phyloP scores from a whole-genome alignment of 30 jellyfish, hydroid and myxozoan species.

The Rhopilema esculentum region DNA sequence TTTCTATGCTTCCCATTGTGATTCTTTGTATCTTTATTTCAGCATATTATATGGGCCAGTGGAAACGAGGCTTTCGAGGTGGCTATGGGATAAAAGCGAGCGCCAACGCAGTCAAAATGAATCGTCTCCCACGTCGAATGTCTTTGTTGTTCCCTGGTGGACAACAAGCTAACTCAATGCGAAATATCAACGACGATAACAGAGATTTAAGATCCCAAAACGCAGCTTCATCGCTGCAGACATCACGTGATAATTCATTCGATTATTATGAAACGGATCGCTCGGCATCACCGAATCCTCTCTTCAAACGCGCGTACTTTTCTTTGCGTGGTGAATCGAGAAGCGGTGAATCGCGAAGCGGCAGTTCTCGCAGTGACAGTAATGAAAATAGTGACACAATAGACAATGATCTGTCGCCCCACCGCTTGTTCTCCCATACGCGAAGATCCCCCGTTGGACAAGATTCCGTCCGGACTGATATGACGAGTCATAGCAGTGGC shows the following conservation, averaged over 20 bases:
- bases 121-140: conserved; percentile 37
- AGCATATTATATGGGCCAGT: conserved; percentile 97
- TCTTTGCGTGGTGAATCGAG: conserved; percentile 24
- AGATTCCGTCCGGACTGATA: conserved; percentile 72
- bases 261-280: conserved; percentile 61
- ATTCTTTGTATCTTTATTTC: neutral
- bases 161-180: neutral
- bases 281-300: conserved; percentile 47
- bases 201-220: neutral
- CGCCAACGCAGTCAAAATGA: conserved; percentile 58
- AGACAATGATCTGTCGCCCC: conserved; percentile 46
- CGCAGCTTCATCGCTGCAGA: conserved; percentile 11
- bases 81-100: conserved; percentile 93
- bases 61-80: conserved; percentile 95
- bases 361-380: conserved; percentile 62
- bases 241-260: conserved; percentile 64
- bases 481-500: conserved; percentile 85
- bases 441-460: conserved; percentile 62
- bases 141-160: neutral
- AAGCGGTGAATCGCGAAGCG: conserved; percentile 48
- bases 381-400: conserved; percentile 44
- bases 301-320: conserved; percentile 38
- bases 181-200: neutral
- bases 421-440: conserved; percentile 35
- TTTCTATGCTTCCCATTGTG: neutral